Evolutionary conservation across 2,113 vertebrate species (phyloP).

Genomic region (Scortum barcoo): DNA sequence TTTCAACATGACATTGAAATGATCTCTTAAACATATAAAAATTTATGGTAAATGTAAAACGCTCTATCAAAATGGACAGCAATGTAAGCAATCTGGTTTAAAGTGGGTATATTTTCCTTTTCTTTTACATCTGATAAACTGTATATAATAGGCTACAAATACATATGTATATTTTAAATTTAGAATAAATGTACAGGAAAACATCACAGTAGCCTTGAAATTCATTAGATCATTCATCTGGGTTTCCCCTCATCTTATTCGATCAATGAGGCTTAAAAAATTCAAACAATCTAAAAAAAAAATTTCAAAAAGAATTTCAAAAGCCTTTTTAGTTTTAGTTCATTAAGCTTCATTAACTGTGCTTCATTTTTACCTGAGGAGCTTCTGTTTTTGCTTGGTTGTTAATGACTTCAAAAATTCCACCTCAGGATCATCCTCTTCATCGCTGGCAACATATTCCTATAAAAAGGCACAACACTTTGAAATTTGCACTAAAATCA

Average conservation of each 20-base stretch:
- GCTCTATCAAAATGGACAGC: not conserved
- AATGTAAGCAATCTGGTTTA: not conserved
- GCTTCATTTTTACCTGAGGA: constrained; percentile 88
- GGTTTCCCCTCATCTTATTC: not conserved
- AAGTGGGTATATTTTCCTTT: not conserved
- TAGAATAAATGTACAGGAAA: not conserved
- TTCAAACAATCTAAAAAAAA: not conserved
- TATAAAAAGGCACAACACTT: constrained; percentile 64
- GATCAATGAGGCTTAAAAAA: not conserved
- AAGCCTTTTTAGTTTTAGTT: not conserved
- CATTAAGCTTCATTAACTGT: not conserved
- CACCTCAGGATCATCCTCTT: constrained; percentile 96
- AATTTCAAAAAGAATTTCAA: no score
- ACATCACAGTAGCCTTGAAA: not conserved
- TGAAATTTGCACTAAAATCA: not conserved
- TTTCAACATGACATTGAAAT: not conserved
- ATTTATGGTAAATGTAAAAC: not conserved
- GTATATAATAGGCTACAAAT: not conserved
- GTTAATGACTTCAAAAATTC: constrained; percentile 97
- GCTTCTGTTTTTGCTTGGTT: constrained; percentile 97
- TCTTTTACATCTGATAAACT: not conserved
- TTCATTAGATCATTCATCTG: not conserved
- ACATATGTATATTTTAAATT: no score
- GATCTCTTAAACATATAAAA: not conserved
- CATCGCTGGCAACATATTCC: constrained; percentile 95